Conservation (phyloP, 2,797 vertebrate genomes). For the Bradypus variegatus region DNA sequence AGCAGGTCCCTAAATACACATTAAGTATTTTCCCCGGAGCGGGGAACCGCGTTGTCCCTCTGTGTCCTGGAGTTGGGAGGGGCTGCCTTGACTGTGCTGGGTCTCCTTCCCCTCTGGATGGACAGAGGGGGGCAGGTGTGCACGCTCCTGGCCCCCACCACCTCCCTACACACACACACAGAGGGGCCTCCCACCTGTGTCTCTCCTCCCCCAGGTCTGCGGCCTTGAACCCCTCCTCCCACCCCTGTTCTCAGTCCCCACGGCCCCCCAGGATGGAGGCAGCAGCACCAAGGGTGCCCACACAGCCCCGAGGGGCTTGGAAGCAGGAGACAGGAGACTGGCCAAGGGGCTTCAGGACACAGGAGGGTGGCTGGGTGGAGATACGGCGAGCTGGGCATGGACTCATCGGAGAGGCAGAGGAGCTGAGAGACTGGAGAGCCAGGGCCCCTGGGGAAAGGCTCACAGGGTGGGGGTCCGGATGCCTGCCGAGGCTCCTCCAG, state of each 20-base stretch:
- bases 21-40: conserved; percentile 10
- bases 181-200: background rate
- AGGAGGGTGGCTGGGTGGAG: background rate
- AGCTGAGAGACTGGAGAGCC: background rate
- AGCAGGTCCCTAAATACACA: background rate
- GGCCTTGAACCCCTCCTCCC: background rate
- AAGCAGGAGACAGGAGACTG: background rate
- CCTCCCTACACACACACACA: background rate
- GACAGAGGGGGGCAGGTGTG: background rate
- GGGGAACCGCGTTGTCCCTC: background rate
- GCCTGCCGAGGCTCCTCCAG: accelerated
- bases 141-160: too few species aligned
- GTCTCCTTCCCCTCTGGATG: background rate
- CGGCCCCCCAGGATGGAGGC: background rate
- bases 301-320: background rate
- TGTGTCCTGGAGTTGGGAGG: background rate
- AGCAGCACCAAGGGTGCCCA: background rate
- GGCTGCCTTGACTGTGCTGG: background rate
- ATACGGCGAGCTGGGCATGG: background rate
- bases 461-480: background rate
- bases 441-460: background rate
- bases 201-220: background rate
- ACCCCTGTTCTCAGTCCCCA: background rate
- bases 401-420: background rate
- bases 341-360: background rate